Conservation (phyloP, 2,797 vertebrate genomes). For the Poeciliopsis turneri region DNA sequence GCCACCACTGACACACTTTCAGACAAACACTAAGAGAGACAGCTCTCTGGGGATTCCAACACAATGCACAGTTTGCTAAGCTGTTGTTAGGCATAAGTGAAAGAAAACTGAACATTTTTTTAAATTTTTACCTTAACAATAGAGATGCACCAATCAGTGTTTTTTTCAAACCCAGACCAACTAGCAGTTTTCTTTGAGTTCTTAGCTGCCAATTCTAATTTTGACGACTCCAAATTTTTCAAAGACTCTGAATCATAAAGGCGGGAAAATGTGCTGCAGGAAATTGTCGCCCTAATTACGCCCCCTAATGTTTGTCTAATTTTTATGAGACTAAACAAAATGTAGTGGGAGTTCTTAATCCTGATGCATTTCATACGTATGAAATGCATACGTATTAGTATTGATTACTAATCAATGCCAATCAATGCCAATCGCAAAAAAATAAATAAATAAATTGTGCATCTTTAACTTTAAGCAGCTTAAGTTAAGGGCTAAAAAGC, state of each 20-base stretch:
- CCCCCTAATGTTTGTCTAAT: neutral
- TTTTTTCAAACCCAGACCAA: neutral
- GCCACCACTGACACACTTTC: neutral
- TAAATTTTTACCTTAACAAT: neutral
- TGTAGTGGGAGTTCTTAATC: neutral
- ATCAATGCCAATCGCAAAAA: neutral
- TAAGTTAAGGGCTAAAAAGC: neutral
- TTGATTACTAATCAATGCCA: neutral
- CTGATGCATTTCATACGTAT: neutral
- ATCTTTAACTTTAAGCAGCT: neutral
- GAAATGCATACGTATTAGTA: no score
- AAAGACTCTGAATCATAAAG: neutral
- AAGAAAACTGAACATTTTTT: neutral
- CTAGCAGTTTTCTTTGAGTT: neutral
- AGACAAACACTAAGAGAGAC: neutral
- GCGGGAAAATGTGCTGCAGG: neutral
- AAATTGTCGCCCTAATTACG: neutral
- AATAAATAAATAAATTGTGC: neutral
- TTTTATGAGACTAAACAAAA: neutral
- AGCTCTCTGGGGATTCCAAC: slow-evolving; percentile 1
- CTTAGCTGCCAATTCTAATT: neutral
- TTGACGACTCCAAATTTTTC: neutral
- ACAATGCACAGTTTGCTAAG: neutral
- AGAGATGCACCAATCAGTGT: neutral
- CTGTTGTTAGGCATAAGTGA: neutral